Evolutionary conservation across 2,888 invertebrate species (phyloP).

Genomic region (Pseudococcus jackbeardsleyi): DNA sequence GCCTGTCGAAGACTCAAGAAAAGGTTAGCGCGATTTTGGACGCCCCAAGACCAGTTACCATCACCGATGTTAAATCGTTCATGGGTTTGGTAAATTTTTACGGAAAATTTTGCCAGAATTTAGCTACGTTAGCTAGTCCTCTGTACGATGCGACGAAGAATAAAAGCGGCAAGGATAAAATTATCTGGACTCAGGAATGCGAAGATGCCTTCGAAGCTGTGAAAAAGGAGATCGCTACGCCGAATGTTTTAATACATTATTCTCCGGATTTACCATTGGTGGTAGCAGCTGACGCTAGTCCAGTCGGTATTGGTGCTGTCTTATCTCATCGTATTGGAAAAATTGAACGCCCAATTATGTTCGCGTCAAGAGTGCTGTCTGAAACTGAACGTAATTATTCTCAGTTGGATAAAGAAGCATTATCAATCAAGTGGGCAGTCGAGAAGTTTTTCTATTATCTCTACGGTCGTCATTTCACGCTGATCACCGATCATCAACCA

Average conservation of each 20-base stretch:
- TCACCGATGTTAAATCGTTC: slow-evolving; percentile 50
- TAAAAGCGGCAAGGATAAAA: slow-evolving; percentile 45
- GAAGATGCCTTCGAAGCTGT: slow-evolving; percentile 66
- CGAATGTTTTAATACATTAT: slow-evolving; percentile 67
- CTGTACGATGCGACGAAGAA: slow-evolving; percentile 59
- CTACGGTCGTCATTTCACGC: slow-evolving; percentile 24
- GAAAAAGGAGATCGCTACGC: slow-evolving; percentile 67
- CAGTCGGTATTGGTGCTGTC: slow-evolving; percentile 65
- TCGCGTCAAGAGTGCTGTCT: slow-evolving; percentile 66
- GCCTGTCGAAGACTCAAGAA: neutral
- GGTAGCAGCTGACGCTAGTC: slow-evolving; percentile 66
- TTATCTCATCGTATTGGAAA: slow-evolving; percentile 64
- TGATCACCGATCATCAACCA: neutral
- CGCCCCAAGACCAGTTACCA: no score
- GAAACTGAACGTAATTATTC: slow-evolving; percentile 61
- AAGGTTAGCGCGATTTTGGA: neutral
- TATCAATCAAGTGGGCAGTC: slow-evolving; percentile 35
- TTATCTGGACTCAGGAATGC: slow-evolving; percentile 66
- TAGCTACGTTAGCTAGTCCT: slow-evolving; percentile 36
- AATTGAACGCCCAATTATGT: slow-evolving; percentile 65
- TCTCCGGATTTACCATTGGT: slow-evolving; percentile 66
- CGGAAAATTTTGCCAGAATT: slow-evolving; percentile 10
- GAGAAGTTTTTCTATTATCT: no score
- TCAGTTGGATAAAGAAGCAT: neutral
- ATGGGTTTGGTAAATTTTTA: slow-evolving; percentile 55